Evolutionary conservation across 2,888 invertebrate species (phyloP), one percentile per base, ranked within the genome.

Genomic region (Drosophila demipolita): DNA sequence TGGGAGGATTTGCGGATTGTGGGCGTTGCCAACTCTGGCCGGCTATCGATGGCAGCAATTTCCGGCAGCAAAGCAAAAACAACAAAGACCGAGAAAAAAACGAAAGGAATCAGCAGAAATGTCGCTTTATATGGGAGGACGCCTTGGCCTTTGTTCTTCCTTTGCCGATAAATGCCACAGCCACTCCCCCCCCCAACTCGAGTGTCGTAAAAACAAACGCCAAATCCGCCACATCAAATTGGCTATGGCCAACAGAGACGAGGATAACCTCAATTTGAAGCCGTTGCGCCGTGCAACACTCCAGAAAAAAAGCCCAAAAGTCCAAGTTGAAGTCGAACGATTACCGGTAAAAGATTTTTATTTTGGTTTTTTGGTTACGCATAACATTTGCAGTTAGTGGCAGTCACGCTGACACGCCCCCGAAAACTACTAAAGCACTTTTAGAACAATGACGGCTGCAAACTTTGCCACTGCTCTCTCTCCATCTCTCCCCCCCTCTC

Each of bases 1-100:
- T 35, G 35, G 45, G 23, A 15, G 45, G 7, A n/a, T 45, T 38
- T 17, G 62, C 8, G 50, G 45, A 45, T 26, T 11, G 74, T 48
- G 76, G 76, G 76, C 68, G 79, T 78, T 33, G 53, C 53, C 61
- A 58, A 61, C 60, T 72, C 50, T 68, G 53, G 50, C 23, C 63
- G 67, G 78, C 80, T 85, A 85, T 85, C 86, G 87, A 87, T 89
- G 86, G 87, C 89, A 89, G 85, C 86, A 84, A 86, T 86, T 89
- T 89, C 89, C 86, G 78, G 65, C 71, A 64, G 38, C 54, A 62
- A 59, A 50, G 45, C 45, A 45, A 45, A 45, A 45, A 45, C 23
- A 45, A 23, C 45, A 23, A 3, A 49, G 20, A 50, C 69, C 50
- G 45, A 57, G 55, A 59, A 50, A 49, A 66, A 63, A 50, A 29